These are phyloP conservation scores for Tiliacea citrago DNA, from an alignment of 2,888 invertebrate species.

Conservation along the genomic window DNA sequence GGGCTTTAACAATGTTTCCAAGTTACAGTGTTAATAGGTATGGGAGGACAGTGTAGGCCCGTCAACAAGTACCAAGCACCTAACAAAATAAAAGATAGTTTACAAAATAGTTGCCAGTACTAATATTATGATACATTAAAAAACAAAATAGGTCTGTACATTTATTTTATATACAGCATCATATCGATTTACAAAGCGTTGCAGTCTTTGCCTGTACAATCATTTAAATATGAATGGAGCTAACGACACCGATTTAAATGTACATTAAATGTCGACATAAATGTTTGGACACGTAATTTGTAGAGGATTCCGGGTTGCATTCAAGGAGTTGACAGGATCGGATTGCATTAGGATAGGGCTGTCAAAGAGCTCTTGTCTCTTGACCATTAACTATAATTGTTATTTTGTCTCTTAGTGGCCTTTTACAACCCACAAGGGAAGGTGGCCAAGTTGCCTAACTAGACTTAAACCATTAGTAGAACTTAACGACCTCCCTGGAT, in stretches of 20 bases:
- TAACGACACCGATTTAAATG: slow-evolving; percentile 65
- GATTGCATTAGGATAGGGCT: slow-evolving; percentile 8
- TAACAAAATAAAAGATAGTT: no score
- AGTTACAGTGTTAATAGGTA: no score
- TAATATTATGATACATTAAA: slow-evolving; percentile 31
- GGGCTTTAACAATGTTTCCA: no score
- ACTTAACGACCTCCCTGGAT: neutral
- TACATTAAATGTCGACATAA: slow-evolving; percentile 31
- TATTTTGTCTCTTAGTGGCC: neutral
- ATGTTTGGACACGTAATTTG: slow-evolving; percentile 53
- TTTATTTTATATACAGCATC: slow-evolving; percentile 22
- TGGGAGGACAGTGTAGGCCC: no score
- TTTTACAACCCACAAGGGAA: neutral
- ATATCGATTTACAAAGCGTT: slow-evolving; percentile 46
- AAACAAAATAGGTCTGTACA: slow-evolving; percentile 39
- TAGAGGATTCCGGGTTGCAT: slow-evolving; percentile 23
- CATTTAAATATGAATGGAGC: slow-evolving; percentile 71
- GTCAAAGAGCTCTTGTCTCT: neutral
- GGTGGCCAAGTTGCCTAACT: neutral
- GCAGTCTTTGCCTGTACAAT: slow-evolving; percentile 50
- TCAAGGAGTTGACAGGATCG: slow-evolving; percentile 13
- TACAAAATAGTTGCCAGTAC: neutral
- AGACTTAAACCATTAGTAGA: neutral
- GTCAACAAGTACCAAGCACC: no score
- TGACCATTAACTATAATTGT: neutral